Conservation (phyloP, 1,140 invertebrate genomes). For the Ceratina japonica region DNA sequence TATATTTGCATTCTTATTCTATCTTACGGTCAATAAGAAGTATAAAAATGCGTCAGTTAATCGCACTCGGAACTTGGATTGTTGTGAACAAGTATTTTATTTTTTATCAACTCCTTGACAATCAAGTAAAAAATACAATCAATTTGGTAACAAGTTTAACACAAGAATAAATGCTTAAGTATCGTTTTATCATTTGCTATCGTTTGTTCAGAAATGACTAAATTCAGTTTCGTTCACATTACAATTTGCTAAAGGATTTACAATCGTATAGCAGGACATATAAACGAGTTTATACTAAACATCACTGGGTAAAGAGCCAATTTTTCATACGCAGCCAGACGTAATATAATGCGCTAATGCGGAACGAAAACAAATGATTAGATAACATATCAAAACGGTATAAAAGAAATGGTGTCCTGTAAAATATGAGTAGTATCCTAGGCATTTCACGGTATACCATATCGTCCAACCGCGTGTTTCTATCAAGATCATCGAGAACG, state of each 20-base stretch:
- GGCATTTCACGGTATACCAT: conserved; percentile 14
- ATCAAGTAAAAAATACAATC: background rate
- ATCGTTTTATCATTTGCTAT: background rate
- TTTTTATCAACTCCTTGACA: background rate
- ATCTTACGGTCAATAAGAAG: conserved; percentile 33
- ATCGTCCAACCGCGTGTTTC: conserved; percentile 20
- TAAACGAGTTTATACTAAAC: background rate
- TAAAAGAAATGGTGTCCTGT: conserved; percentile 11
- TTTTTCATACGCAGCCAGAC: background rate
- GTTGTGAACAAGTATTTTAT: conserved; percentile 4
- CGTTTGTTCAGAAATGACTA: conserved; percentile 5
- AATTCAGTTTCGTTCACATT: background rate
- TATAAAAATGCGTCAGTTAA: conserved; percentile 44
- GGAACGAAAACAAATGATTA: conserved; percentile 33
- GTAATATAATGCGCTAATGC: conserved; percentile 37
- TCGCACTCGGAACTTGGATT: background rate
- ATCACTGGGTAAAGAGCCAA: conserved; percentile 8
- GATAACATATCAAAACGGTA: conserved; percentile 21
- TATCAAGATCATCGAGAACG: background rate
- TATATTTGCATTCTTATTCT: conserved; percentile 58
- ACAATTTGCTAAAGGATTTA: too few species aligned
- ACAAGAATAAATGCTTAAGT: background rate
- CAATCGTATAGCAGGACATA: background rate
- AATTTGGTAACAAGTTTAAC: conserved; percentile 1
- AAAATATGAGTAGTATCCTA: conserved; percentile 18